phyloP scores from a whole-genome alignment of 1,140 invertebrate genomes.

The Cryptotermes secundus region DNA sequence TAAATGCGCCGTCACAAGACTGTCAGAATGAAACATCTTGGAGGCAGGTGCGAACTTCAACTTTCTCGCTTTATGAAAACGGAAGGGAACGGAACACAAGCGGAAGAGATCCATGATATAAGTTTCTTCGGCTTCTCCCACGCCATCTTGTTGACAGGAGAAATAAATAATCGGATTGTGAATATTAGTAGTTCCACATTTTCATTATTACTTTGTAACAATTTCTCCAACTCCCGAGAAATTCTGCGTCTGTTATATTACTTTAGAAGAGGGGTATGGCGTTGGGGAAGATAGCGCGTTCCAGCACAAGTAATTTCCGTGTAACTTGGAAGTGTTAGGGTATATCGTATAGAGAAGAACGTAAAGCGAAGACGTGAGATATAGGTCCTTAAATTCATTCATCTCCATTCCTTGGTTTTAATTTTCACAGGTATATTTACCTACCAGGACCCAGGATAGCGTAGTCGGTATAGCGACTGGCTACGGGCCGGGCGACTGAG shows the following conservation, averaged over 20 bases:
- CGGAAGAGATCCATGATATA: neutral
- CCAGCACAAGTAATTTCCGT: neutral
- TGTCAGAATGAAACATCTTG: constrained; percentile 15
- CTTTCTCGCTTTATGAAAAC: constrained; percentile 8
- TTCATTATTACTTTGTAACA: constrained; percentile 20
- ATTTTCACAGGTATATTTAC: too few species aligned
- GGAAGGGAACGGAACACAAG: constrained; percentile 6
- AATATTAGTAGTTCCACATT: neutral
- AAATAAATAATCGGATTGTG: constrained; percentile 2
- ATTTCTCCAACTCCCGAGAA: neutral
- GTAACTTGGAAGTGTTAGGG: neutral
- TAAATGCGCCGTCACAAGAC: neutral
- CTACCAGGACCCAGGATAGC: too few species aligned
- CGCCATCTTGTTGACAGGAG: neutral
- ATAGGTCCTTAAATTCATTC: too few species aligned
- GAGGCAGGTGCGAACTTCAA: neutral
- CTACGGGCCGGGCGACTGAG: too few species aligned
- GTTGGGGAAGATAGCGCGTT: neutral
- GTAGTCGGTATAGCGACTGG: too few species aligned
- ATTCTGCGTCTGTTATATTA: neutral
- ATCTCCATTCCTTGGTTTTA: too few species aligned
- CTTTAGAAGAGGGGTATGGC: neutral
- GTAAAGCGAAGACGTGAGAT: neutral
- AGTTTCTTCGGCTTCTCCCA: neutral
- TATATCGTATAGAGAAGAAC: neutral